Base-by-base conservation (phyloP, 1,140 invertebrate genomes). In the Ceratina australensis region DNA sequence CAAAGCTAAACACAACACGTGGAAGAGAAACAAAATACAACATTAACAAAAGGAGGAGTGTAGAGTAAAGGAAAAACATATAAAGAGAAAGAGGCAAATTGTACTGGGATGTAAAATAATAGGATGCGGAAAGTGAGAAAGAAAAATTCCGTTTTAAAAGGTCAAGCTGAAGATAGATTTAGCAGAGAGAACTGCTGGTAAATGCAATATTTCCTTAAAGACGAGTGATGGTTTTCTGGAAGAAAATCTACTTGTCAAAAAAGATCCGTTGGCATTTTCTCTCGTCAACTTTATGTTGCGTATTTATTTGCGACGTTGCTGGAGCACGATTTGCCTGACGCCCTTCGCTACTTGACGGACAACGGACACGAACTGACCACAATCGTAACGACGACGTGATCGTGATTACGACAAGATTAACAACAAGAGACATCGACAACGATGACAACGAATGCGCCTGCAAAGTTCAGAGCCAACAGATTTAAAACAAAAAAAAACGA, bases 1-100 rank as follows among this genome's bases (percentile, higher is more conserved):
- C 64, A 79, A 79, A 63, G 60, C 78, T 78, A 49, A 84, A 69
- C 80, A 68, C 57, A 84, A 83, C 64, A 81, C 61, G 33, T 20
- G 49, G 77, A 54, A 54, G 15, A 54, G 52, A 74, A 26, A 72
- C 22, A 76, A 56, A 22, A 79, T 66, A 79, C 42, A 65, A 60
- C n/a, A 77, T 65, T 49, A 42, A 71, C 18, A 61, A 5, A 49
- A 24, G 68, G 7, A 22, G 20, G 69, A 22, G 24, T 26, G n/a
- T 7, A 8, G 3, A 54, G 16, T n/a, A 26, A 75, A 56, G 73
- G 42, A 20, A 66, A 66, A n/a, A 66, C 60, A 72, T 20, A 63
- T 49, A 50, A 78, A 49, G 65, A 69, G 12, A 78, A 64, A 56
- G 54, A 76, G 26, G 52, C 7, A 28, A 52, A 67, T 12, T 26